phyloP scores from a whole-genome alignment of 2,113 vertebrate species.

The Mixornis gularis region DNA sequence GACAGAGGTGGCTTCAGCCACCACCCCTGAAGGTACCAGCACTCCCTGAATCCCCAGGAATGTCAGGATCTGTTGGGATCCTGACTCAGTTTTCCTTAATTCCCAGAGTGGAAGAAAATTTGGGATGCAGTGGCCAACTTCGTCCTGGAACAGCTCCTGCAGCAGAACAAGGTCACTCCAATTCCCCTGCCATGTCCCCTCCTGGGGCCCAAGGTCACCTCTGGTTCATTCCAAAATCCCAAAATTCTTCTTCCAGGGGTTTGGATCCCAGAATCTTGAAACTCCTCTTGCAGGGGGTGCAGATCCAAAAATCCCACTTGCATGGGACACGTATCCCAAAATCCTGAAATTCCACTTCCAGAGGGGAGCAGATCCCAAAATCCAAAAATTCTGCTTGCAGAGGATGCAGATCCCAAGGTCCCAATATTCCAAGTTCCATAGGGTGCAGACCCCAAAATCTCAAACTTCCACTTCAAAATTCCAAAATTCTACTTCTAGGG shows the following conservation, averaged over 20 bases:
- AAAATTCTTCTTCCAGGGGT: not conserved
- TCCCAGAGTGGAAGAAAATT: not conserved
- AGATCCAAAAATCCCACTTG: not conserved
- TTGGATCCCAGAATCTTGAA: not conserved
- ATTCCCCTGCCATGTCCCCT: not conserved
- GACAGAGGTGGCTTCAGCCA: not conserved
- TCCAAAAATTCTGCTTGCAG: not conserved
- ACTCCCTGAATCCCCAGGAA: not conserved
- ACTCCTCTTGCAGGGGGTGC: not conserved
- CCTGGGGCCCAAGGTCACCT: not conserved
- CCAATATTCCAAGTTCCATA: not conserved
- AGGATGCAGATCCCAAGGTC: not conserved
- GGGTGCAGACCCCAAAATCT: not conserved
- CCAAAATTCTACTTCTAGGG: not conserved
- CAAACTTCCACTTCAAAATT: not conserved
- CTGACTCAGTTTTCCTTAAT: not conserved
- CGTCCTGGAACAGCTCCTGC: not conserved
- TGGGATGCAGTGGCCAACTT: not conserved
- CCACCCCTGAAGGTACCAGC: not conserved
- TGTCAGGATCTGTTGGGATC: not conserved
- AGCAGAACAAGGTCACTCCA: not conserved
- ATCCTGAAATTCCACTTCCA: not conserved
- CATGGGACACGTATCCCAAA: not conserved
- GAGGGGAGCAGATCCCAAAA: not conserved
- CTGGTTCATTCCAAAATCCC: not conserved